A percentile compares a stretch with the other conserved stretches of the same genome.
Conservation (phyloP, 2,797 vertebrate species). For the Odontamblyopus lacepedii region DNA sequence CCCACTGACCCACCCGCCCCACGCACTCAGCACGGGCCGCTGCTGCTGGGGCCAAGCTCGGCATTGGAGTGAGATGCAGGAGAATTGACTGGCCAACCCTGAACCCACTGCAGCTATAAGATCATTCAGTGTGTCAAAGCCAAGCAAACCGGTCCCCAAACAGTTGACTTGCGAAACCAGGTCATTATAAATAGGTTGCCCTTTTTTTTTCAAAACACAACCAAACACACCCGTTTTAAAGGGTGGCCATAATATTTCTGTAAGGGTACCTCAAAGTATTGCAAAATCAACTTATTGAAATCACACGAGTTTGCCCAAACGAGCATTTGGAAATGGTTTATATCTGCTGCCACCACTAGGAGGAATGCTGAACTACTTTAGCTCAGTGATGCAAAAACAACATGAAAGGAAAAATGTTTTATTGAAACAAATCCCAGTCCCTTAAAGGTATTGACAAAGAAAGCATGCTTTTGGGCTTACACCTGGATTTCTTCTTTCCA, state of each 20-base stretch:
- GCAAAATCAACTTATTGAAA: no score
- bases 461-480: constrained; percentile 81
- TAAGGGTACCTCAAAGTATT: no score
- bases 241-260: no score
- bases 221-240: no score
- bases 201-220: no score
- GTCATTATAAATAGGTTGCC: no score
- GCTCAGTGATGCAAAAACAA: not conserved
- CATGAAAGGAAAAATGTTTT: constrained; percentile 70
- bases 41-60: constrained; percentile 64
- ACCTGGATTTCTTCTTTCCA: constrained; percentile 70
- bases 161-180: no score
- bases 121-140: no score
- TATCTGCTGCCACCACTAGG: constrained; percentile 70
- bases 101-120: no score
- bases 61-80: constrained; percentile 22
- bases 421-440: constrained; percentile 85
- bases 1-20: constrained; percentile 66
- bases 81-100: not conserved
- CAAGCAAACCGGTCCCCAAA: no score
- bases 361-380: constrained; percentile 15
- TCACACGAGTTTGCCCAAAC: no score
- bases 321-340: constrained; percentile 1
- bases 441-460: constrained; percentile 80
- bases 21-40: constrained; percentile 42